These are phyloP conservation scores for Serilophus lunatus DNA, from an alignment of 2,113 vertebrate species.

Conservation along the genomic window DNA sequence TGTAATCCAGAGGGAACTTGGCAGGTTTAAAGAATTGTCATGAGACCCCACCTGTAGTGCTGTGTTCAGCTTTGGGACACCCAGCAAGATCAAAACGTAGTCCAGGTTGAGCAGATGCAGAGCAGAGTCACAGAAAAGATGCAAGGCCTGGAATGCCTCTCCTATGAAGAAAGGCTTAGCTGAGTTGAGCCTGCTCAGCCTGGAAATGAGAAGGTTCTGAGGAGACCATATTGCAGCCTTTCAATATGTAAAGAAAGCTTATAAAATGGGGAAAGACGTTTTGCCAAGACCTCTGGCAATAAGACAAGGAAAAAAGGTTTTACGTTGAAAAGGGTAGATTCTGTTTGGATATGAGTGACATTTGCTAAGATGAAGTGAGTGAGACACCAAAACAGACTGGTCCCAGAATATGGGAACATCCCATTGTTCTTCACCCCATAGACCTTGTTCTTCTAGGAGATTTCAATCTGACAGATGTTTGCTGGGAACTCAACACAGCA, in stretches of 20 bases:
- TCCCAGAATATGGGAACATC: not conserved
- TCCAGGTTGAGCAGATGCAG: not conserved
- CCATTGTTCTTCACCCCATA: no score
- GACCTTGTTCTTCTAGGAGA: no score
- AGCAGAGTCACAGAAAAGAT: not conserved
- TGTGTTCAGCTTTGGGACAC: not conserved
- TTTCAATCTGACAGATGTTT: no score
- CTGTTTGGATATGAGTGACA: not conserved
- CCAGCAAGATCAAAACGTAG: not conserved
- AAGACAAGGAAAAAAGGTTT: not conserved
- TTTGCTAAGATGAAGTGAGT: not conserved
- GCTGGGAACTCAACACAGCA: no score
- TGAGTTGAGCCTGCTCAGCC: not conserved
- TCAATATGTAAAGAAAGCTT: not conserved
- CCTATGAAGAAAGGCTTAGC: not conserved
- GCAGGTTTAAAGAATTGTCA: not conserved
- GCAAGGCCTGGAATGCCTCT: not conserved
- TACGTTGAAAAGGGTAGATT: not conserved
- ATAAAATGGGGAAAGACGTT: not conserved
- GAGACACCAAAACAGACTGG: not conserved
- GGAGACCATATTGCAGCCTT: not conserved
- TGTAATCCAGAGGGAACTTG: not conserved
- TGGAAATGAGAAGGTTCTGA: not conserved
- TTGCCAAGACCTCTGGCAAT: no score
- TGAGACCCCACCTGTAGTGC: not conserved